Base-by-base conservation (phyloP, 2,797 vertebrate species). In the Martes flavigula region DNA sequence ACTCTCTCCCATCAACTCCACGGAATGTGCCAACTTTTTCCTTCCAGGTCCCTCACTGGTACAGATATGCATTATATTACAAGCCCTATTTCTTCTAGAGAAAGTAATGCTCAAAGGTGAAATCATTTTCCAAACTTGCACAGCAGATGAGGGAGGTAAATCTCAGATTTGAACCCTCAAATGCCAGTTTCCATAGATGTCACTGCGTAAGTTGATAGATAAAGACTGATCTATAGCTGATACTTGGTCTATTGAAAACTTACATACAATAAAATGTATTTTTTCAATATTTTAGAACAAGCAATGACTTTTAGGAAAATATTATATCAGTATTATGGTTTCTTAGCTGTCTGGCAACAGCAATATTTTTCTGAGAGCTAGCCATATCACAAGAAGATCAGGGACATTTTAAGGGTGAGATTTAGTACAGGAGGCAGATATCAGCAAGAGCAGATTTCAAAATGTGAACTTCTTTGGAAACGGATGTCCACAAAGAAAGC, bases 391-490 rank as follows among this genome's bases (percentile, higher is more conserved):
- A 43, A 30, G 17, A 92, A 48, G 66, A 86, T 56, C 75, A 70
- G 91, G 89, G 86, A 72, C 43, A 18, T 48, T 90, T 90, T 83
- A 73, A 89, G 78, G 72, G 75, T 77, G 83, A 88, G 77, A 94
- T 86, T 85, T 94, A 90, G 81, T 66, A 54, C 5, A 43, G 60
- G 92, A 92, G 70, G 43, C 85, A 85, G 92, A 92, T 85, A 94
- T 27, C 27, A 78, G 70, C 66, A 78, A 90, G 60, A 58, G 27
- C 30, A 62, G 32, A 82, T 93, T 97, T 97, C 87, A 96, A 64
- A 96, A 92, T 64, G 17, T 75, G 56, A 96, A 87, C 66, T 90
- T 88, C 91, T 62, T 27, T 84, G 43, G 72, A 87, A 96, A 85
- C 32, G 46, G 66, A 86, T 87, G 25, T 92, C 70, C 70, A 43